Evolutionary conservation across 2,888 invertebrate genomes (phyloP).

Genomic region (Aphrophora alni): DNA sequence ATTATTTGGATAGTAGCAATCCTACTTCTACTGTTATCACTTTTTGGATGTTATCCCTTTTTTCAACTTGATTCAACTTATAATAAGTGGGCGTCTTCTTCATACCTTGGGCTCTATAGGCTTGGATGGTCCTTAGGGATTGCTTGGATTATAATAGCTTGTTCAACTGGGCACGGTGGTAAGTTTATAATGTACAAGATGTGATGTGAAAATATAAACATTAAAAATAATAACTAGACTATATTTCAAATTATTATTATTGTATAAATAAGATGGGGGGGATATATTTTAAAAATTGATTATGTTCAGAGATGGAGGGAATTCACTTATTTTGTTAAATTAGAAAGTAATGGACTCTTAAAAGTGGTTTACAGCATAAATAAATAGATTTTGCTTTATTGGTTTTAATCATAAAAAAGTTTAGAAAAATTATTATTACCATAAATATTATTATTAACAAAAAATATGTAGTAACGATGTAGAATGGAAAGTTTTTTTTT

Average conservation of each 20-base stretch:
- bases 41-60: slow-evolving; percentile 54
- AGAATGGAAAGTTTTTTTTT: no score
- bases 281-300: no score
- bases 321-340: no score
- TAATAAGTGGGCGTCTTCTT: slow-evolving; percentile 54
- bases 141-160: slow-evolving; percentile 62
- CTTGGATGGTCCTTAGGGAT: slow-evolving; percentile 60
- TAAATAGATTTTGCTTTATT: no score
- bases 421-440: no score
- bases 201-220: no score
- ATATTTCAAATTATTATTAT: background rate
- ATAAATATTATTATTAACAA: no score
- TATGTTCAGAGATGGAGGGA: no score
- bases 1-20: slow-evolving; percentile 46
- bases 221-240: background rate
- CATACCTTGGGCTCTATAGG: slow-evolving; percentile 58
- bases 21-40: slow-evolving; percentile 48
- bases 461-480: no score
- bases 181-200: slow-evolving; percentile 17
- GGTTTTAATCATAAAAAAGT: no score
- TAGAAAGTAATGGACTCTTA: no score
- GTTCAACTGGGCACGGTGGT: slow-evolving; percentile 61
- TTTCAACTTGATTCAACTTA: slow-evolving; percentile 54
- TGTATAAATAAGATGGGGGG: background rate
- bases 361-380: no score